Percentiles rank a stretch among this genome's conserved stretches.
These are phyloP conservation scores for Manacus vitellinus DNA, from an alignment of 2,113 vertebrate genomes.

Conservation along the genomic window DNA sequence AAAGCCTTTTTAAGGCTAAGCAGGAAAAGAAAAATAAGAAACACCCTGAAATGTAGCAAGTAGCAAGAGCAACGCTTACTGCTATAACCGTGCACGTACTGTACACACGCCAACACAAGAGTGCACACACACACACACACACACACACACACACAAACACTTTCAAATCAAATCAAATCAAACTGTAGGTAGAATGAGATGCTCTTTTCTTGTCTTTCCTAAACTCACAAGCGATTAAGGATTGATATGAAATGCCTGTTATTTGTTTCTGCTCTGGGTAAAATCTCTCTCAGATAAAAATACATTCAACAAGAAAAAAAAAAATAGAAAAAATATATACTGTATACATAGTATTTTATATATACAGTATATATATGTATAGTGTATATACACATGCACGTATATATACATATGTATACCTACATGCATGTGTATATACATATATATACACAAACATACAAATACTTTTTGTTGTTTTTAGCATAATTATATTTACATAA, in stretches of 20 bases:
- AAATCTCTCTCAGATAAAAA: slow-evolving; percentile 88
- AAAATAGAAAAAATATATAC: slow-evolving; percentile 82
- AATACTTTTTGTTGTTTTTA: slow-evolving; percentile 84
- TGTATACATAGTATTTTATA: slow-evolving; percentile 78
- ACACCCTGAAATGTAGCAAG: slow-evolving; percentile 75
- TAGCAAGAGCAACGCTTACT: slow-evolving; percentile 74
- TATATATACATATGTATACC: slow-evolving; percentile 74
- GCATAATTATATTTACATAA: slow-evolving; percentile 92
- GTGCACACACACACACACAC: slow-evolving; percentile 34
- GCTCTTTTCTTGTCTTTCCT: slow-evolving; percentile 73
- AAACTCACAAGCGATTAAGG: slow-evolving; percentile 79
- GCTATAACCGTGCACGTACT: slow-evolving; percentile 59
- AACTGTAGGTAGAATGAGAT: slow-evolving; percentile 82
- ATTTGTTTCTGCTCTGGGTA: slow-evolving; percentile 82
- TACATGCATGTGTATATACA: slow-evolving; percentile 80
- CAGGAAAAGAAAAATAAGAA: slow-evolving; percentile 74
- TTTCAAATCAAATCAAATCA: slow-evolving; percentile 70
- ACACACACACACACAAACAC: slow-evolving; percentile 44
- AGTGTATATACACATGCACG: slow-evolving; percentile 69
- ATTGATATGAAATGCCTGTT: slow-evolving; percentile 86
- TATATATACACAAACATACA: slow-evolving; percentile 83
- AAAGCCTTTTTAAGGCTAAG: slow-evolving; percentile 73
- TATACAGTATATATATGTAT: slow-evolving; percentile 76
- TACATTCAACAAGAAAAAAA: slow-evolving; percentile 90
- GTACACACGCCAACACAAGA: slow-evolving; percentile 51